Conservation (phyloP, 2,797 vertebrate genomes). For the Cirrhinus mrigala region DNA sequence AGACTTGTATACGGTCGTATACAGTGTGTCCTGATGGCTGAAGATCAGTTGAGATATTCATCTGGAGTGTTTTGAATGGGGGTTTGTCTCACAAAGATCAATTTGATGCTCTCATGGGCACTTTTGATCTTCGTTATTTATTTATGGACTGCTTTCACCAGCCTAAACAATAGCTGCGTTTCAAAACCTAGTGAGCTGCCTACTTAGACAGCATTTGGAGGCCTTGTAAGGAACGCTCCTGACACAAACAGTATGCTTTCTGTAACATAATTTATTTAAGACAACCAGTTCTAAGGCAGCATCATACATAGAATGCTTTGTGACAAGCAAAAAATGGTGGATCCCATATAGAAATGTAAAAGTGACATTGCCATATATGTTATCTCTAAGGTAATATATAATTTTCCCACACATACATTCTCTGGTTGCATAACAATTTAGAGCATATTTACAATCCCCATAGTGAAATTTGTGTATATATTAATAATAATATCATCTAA, state of each 20-base stretch:
- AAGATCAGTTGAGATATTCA: conserved; percentile 6
- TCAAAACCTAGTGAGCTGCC: background rate
- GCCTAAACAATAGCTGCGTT: background rate
- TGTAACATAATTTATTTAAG: background rate
- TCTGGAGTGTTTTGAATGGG: background rate
- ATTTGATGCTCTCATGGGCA: conserved; percentile 28
- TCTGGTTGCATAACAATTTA: too few relatives aligned
- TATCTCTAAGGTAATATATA: too few relatives aligned
- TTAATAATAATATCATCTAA: too few relatives aligned
- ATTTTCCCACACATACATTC: too few relatives aligned
- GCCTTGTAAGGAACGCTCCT: background rate
- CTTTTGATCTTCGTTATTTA: conserved; percentile 50
- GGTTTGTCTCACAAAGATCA: conserved; percentile 17
- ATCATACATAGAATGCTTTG: too few relatives aligned
- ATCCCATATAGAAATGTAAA: too few relatives aligned
- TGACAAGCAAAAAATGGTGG: too few relatives aligned
- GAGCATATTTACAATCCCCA: too few relatives aligned
- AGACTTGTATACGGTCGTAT: background rate
- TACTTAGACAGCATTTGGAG: background rate
- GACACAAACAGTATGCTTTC: background rate
- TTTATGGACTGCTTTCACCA: conserved; percentile 39
- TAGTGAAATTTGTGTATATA: too few relatives aligned
- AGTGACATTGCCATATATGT: too few relatives aligned
- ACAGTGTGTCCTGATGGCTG: background rate
- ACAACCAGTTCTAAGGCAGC: background rate